phyloP scores from a whole-genome alignment of 1,140 invertebrate species.

The Lepidurus apus region DNA sequence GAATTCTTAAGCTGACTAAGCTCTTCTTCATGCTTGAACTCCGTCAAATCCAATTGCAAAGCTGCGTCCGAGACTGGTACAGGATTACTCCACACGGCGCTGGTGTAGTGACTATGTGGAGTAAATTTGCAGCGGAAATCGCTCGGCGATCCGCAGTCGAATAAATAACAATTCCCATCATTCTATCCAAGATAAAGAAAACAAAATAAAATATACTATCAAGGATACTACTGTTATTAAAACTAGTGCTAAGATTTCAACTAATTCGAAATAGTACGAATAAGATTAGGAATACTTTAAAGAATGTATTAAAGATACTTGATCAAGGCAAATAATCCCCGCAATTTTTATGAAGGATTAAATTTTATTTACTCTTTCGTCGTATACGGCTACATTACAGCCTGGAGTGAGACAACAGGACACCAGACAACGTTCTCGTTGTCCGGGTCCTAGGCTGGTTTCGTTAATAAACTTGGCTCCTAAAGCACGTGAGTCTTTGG shows the following conservation, averaged over 20 bases:
- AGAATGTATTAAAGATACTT: no score
- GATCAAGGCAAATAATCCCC: no score
- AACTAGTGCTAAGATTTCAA: no score
- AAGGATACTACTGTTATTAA: no score
- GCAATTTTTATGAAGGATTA: constrained; percentile 13
- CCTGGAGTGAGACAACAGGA: constrained; percentile 77
- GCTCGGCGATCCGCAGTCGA: constrained; percentile 79
- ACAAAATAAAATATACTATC: no score
- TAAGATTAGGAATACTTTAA: no score
- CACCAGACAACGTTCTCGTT: constrained; percentile 70
- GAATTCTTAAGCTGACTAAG: constrained; percentile 59
- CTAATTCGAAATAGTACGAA: no score
- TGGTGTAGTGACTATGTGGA: constrained; percentile 80
- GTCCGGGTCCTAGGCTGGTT: constrained; percentile 60
- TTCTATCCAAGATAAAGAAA: constrained; percentile 52
- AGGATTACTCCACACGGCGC: constrained; percentile 59
- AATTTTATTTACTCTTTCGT: constrained; percentile 68
- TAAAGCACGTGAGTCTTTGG: constrained; percentile 75
- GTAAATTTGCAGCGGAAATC: constrained; percentile 92
- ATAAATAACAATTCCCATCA: constrained; percentile 82
- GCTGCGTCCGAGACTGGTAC: constrained; percentile 49
- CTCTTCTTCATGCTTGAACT: constrained; percentile 73
- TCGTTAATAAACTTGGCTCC: constrained; percentile 85
- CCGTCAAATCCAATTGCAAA: constrained; percentile 56
- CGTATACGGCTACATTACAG: constrained; percentile 87